Base-by-base conservation (phyloP, 2,888 invertebrate species). In the Drosophila birchii region DNA sequence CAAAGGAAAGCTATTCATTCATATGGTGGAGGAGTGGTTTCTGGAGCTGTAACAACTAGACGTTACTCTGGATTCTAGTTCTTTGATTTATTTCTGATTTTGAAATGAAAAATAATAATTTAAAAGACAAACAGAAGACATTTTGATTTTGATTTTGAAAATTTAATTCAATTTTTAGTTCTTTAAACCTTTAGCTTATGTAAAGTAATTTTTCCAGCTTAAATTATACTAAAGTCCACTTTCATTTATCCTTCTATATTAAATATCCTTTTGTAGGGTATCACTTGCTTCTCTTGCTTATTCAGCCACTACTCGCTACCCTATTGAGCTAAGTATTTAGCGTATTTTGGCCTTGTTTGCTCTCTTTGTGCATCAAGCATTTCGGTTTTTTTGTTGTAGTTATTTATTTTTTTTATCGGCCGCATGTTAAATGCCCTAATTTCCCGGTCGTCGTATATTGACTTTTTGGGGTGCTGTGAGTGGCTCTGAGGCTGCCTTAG, bases 341-440 rank as follows among this genome's bases (percentile, higher is more conserved):
- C 59, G 45, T 5, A 54, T 53, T 67, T 75, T 32, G 57, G 56
- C 63, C 57, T 75, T 56, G 43, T 59, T 63, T 62, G 58, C 44
- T 41, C 43, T 41, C 38, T 60, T 62, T 38, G 56, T 49, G 44
- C 47, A 32, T 18, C 43, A 36, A n/a, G 44, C 49, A 43, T 36
- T 20, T 53, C 0, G 7, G 26, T 9, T 53, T 49, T 60, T 57
- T 69, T 64, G 14, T 71, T 70, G 3, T 44, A 12, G 14, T 44
- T 44, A 49, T 49, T 18, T 63, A 45, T 49, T 18, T 63, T 66
- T 69, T 70, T 34, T 75, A 62, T 66, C 78, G 79, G 67, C 64
- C 64, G 66, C 76, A 69, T 88, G 90, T 80, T 86, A 88, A 88
- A 88, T 84, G 90, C 75, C 90, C 90, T 90, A 81, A 88, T 85